Base-by-base conservation (phyloP, 2,113 vertebrate genomes). In the Hemichromis elongatus region DNA sequence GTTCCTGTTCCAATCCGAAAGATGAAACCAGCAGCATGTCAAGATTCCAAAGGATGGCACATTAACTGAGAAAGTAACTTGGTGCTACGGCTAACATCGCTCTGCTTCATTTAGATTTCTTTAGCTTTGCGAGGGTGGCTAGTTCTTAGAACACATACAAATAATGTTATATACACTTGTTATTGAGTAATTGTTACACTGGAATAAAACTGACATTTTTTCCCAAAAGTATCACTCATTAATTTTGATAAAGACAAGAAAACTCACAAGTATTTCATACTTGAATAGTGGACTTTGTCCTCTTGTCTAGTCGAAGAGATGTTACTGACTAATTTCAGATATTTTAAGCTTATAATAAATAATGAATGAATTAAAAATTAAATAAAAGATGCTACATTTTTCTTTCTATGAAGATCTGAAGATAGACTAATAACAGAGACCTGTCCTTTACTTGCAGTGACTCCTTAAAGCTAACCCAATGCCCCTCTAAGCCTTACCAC, bases 241-340 rank as follows among this genome's bases (percentile, higher is more conserved):
- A 19, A 18, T 66, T 40, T 19, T 40, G 19, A 66, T 40, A 13
- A 19, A 3, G 35, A 40, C 21, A 66, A 66, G 35, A 66, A 66
- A 66, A 5, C 4, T 35, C 2, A 0, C 16, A 61, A 33, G 61
- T 66, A 8, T 66, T 19, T 66, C 33, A 21, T 8, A 66, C 19
- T 37, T 0, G 1, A 37, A 37, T 33, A 37, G 33, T 21, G 33
- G 19, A 66, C 33, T 21, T 40, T 0, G 11, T 40, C 61, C 61
- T 66, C 37, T 66, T 66, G 61, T 19, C 33, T 37, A 68, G 63
- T 68, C n/a, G 0, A 42, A 24, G 63, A 68, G 35, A 12, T 42
- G n/a, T 68, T 24, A 42, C n/a, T 42, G 63, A 42, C 35, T 68
- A 40, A 42, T 24, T 40, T 68, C 4, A 40, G 63, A 6, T 2